Evolutionary conservation across 2,888 invertebrate species (phyloP), one percentile per base, ranked within the genome.

Genomic region (Glomeris marginata): DNA sequence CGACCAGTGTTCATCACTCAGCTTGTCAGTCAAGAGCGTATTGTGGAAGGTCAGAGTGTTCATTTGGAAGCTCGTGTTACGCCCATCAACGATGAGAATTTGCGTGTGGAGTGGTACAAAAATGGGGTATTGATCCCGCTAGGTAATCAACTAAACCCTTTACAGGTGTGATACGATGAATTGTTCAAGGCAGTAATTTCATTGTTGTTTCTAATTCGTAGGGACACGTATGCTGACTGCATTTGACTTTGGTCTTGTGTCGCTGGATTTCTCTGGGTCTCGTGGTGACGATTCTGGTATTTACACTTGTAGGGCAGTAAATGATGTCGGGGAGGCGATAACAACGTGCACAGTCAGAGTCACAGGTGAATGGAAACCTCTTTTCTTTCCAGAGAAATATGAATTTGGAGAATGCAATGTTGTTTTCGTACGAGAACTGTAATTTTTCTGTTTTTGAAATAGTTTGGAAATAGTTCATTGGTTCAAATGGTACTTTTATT

Each of bases 1-100:
- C 87, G 92, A 43, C 94, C 94, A 22, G 88, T 91, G n/a, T 94
- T 94, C 63, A 91, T 88, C 2, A 88, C 86, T 21, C 91, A 92
- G 62, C 74, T 94, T 47, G 77, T 84, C 69, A 83, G 84, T 67
- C 78, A 76, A 61, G 87, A 87, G 61, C 83, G 83, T 61, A 71
- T 88, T 3, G 74, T 78, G 52, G 90, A 91, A 73, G 85, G 86
- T 5, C 84, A 87, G 65, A 84, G 84, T 62, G 81, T 90, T 2
- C 79, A 80, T 60, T 67, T 91, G 48, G 88, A 90, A 68, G 90
- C 87, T 45, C 86, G 86, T 67, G 87, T 91, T 11, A 88, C 90
- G 62, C 91, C 91, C 11, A 75, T 86, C 58, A 81, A 84, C 5
- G 90, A 90, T 72, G 85, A 88, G 0, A 83, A 88, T 62, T 72